Conservation (phyloP, 2,113 vertebrate genomes). For the Ornithorhynchus anatinus region DNA sequence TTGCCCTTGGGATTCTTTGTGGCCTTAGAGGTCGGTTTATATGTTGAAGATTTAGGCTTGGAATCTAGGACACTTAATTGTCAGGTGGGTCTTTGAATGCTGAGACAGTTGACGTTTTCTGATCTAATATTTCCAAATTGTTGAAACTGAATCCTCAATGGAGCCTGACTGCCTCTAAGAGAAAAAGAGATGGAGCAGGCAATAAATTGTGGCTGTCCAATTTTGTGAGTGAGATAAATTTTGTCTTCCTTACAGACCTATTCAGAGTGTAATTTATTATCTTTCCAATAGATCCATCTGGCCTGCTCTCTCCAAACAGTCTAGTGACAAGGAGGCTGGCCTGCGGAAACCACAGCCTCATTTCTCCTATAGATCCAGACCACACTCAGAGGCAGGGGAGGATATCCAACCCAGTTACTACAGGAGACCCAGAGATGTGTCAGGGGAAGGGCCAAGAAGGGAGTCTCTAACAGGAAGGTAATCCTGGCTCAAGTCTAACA, state of each 20-base stretch:
- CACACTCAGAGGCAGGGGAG: background rate
- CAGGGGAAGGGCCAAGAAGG: background rate
- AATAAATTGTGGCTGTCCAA: slow-evolving; percentile 7
- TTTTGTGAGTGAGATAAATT: slow-evolving; percentile 8
- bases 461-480: background rate
- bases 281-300: background rate
- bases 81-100: too few species aligned
- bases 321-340: background rate
- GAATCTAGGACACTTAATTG: too few species aligned
- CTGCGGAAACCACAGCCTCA: background rate
- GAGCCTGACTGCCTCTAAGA: background rate
- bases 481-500: too few species aligned
- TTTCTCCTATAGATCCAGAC: background rate
- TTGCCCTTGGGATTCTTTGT: too few species aligned
- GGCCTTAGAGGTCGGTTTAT: too few species aligned
- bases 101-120: too few species aligned
- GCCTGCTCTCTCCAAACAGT: background rate
- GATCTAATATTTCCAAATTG: background rate
- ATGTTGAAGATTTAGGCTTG: too few species aligned
- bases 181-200: background rate
- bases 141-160: background rate
- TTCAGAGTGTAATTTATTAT: slow-evolving; percentile 5
- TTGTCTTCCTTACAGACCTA: background rate
- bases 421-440: background rate
- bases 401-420: background rate